Base-by-base conservation (phyloP, 2,113 vertebrate species). In the Lanius ludovicianus region DNA sequence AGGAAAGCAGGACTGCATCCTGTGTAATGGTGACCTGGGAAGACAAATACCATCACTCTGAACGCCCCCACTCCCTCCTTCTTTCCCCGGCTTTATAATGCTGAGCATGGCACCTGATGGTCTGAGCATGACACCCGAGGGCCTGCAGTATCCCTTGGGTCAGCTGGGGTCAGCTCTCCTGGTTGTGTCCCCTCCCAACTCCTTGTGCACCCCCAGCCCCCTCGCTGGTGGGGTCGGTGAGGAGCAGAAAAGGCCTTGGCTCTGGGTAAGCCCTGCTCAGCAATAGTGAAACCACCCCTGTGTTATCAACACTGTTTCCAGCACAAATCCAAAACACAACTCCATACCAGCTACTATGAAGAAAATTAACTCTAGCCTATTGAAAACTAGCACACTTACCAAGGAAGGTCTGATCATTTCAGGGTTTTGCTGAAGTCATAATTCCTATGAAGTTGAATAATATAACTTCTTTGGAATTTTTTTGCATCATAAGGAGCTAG, bases 1-100 rank as follows among this genome's bases (percentile, higher is more conserved):
- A 30, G 24, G 14, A 83, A 39, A 52, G 22, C 4, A 6, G 8
- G 52, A 10, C 42, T 62, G 20, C 55, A 7, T 67, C 21, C 28
- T 0, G 0, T 1, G 1, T 39, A 25, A 15, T 2, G 5, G 13
- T 18, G 21, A 63, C 4, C 21, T 24, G 4, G 3, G 33, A 50
- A 63, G 33, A 57, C 21, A 56, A 77, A 27, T 0, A 0, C 4
- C 18, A 62, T 50, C 41, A 13, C 9, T 67, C 2, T 2, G 2
- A 28, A 35, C 5, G 4, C 28, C 7, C 7, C 9, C 23, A 6
- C 2, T 42, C 1, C 10, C 17, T 55, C 4, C 18, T 73, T 52
- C 22, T 46, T 35, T 21, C 3, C 5, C 46, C 17, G 59, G 25
- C 4, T 67, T 39, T 67, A 49, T 9, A 10, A 10, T 27, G 41